These are phyloP conservation scores for Neoscelio sp. DNA, from an alignment of 2,888 invertebrate genomes.

Conservation along the genomic window DNA sequence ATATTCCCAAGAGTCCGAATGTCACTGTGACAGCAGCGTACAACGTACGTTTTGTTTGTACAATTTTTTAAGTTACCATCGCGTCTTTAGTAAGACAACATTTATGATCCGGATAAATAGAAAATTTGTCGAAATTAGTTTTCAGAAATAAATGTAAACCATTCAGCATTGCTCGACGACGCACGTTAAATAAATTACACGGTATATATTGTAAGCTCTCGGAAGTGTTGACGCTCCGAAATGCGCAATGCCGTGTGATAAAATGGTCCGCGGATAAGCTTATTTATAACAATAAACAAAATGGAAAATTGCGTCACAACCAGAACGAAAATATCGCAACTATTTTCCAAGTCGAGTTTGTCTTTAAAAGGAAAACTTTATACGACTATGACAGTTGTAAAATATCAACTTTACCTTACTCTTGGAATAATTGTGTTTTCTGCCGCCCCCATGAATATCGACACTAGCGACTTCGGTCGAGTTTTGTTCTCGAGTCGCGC, in stretches of 20 bases:
- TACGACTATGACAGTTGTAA: conserved; percentile 29
- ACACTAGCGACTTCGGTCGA: conserved; percentile 66
- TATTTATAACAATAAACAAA: not conserved
- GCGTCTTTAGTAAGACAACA: no score
- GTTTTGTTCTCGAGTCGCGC: no score
- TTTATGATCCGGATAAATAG: not conserved
- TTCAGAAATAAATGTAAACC: not conserved
- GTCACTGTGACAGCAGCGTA: conserved; percentile 16
- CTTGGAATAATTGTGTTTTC: conserved; percentile 70
- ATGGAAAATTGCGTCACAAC: not conserved
- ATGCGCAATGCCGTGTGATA: conserved; percentile 59
- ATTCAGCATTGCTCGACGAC: not conserved
- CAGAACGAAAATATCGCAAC: not conserved
- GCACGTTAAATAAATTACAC: conserved; percentile 36
- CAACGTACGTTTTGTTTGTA: conserved; percentile 15
- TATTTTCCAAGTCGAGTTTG: not conserved
- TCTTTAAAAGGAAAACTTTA: not conserved
- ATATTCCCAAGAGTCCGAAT: conserved; percentile 46
- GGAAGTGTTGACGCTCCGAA: conserved; percentile 54
- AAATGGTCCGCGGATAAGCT: conserved; percentile 12
- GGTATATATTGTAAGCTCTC: conserved; percentile 12
- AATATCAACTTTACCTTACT: conserved; percentile 67
- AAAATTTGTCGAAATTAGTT: no score
- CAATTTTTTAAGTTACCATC: no score
- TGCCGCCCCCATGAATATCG: conserved; percentile 71